Evolutionary conservation across 2,888 invertebrate species (phyloP), one percentile per base, ranked within the genome.

Genomic region (Philereme transversata): DNA sequence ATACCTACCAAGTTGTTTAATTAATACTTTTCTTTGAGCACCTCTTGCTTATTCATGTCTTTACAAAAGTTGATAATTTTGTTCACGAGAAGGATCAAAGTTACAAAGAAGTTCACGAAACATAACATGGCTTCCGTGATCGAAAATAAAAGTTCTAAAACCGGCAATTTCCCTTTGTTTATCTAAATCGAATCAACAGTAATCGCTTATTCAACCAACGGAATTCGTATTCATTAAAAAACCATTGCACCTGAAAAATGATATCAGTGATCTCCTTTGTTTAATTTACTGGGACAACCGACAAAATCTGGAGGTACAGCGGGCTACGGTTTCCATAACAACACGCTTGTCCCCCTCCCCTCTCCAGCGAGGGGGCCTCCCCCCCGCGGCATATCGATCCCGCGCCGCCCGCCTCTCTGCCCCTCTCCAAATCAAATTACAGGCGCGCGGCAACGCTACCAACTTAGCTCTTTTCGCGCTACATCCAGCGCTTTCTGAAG

Each of bases 371-470:
- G 55, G 59, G 62, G 59, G 48, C 65, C 62, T 65, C 65, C 68
- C 73, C 73, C 74, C 71, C 76, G 70, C 77, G 70, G 66, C 67
- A 67, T 84, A 82, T 83, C 84, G 82, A 82, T 81, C 87, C 75
- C 72, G 67, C 68, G 65, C 68, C 78, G 72, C 77, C 76, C 77
- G 73, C 75, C 54, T 35, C 83, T 74, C 82, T 83, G 72, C 87
- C 69, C 83, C 84, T 84, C 90, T 87, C 90, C 90, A 91, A 91
- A 91, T 91, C 90, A 90, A 91, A 90, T 90, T 90, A 90, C 91
- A 88, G 86, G 87, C 87, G 77, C 78, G 74, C 73, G 48, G 78
- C 76, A 70, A 8, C 66, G 57, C 52, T 63, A 53, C 59, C 55
- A 63, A 55, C 58, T 38, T 55, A 53, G 57, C 62, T 44, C 58